Evolutionary conservation across 2,888 invertebrate genomes (phyloP).

Genomic region (Plagodis dolabraria): DNA sequence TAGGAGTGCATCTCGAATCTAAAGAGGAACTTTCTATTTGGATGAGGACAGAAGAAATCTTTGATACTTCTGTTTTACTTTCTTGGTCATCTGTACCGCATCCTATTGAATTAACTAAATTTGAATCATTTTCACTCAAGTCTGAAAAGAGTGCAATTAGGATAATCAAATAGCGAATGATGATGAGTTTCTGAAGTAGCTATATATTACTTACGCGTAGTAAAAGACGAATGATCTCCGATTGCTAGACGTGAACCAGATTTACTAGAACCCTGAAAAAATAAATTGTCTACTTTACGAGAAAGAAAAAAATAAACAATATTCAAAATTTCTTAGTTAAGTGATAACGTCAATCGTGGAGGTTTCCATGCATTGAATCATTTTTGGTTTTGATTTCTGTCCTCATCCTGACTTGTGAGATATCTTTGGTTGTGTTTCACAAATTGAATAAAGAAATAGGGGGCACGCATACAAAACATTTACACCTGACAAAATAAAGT

Average conservation of each 20-base stretch:
- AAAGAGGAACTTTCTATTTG: conserved; percentile 49
- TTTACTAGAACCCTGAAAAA: conserved; percentile 59
- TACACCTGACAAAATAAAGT: too few relatives aligned
- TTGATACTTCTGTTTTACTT: conserved; percentile 46
- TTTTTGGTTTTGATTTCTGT: too few relatives aligned
- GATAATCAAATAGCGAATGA: background rate
- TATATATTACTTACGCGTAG: conserved; percentile 56
- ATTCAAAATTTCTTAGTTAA: too few relatives aligned
- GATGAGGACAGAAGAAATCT: conserved; percentile 48
- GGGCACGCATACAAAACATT: too few relatives aligned
- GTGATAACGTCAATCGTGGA: too few relatives aligned
- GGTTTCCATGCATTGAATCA: too few relatives aligned
- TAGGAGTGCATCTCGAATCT: conserved; percentile 52
- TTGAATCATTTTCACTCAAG: conserved; percentile 55
- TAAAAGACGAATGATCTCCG: conserved; percentile 71
- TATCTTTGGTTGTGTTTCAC: too few relatives aligned
- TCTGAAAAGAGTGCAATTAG: conserved; percentile 41
- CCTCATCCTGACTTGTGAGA: too few relatives aligned
- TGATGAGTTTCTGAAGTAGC: background rate
- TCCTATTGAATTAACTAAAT: conserved; percentile 47
- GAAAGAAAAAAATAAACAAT: too few relatives aligned
- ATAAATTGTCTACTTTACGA: background rate
- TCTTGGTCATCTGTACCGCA: conserved; percentile 46
- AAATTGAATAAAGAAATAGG: too few relatives aligned
- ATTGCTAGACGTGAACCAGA: conserved; percentile 68